phyloP scores from a whole-genome alignment of 2,797 vertebrate genomes.

The Neomorphus geoffroyi region DNA sequence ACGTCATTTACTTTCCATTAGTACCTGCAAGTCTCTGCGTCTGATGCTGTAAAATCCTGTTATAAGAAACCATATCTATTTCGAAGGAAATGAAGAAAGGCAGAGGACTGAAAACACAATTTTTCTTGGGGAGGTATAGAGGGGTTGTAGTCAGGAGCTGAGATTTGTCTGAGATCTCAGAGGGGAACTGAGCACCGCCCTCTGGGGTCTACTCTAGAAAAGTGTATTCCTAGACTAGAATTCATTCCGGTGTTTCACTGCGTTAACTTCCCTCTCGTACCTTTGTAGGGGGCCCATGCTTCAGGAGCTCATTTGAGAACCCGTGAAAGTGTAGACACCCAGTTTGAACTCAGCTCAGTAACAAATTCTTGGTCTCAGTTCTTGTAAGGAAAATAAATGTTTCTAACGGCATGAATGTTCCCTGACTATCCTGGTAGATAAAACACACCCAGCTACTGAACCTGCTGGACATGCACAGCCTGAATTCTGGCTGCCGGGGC shows the following conservation, averaged over 20 bases:
- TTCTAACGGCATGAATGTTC: background rate
- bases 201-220: no score
- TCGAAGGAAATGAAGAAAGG: background rate
- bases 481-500: background rate
- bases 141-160: background rate
- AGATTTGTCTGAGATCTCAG: background rate
- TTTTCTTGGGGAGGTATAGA: background rate
- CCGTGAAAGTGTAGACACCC: background rate
- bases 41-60: background rate
- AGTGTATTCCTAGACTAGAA: no score
- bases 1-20: background rate
- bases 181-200: fast-evolving
- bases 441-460: background rate
- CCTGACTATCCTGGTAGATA: background rate
- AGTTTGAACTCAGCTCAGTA: background rate
- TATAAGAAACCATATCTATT: background rate
- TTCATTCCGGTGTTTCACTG: background rate
- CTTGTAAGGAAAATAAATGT: background rate
- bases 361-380: background rate
- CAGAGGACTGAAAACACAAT: background rate
- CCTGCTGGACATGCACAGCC: background rate
- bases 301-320: background rate
- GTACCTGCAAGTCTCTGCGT: background rate
- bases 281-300: background rate
- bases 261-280: background rate